Evolutionary conservation across 2,888 invertebrate genomes (phyloP), one percentile per base, ranked within the genome.

Genomic region (Nematopogon swammerdamellus): DNA sequence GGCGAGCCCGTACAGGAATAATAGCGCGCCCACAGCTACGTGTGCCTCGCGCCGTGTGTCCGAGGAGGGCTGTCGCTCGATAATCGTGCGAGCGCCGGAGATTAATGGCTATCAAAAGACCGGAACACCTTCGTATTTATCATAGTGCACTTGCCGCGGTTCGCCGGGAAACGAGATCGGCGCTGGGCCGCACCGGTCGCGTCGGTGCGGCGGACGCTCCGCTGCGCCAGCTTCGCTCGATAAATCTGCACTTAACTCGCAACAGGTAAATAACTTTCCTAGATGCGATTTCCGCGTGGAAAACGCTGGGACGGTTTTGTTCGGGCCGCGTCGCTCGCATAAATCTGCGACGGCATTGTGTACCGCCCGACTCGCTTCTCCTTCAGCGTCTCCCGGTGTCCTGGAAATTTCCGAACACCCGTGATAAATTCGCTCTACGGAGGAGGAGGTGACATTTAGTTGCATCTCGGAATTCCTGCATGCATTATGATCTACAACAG

Each of bases 181-280:
- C 72, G n/a, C 64, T 17, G 19, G 14, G 42, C 19, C 3, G 36
- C 17, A 44, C 48, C 17, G 18, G 20, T 11, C 17, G 20, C 8
- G 61, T 60, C 61, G 62, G 62, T 60, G 59, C 57, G 56, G 59
- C n/a, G n/a, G n/a, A n/a, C 25, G 25, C 25, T 25, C 25, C 25
- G 65, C 67, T 60, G 67, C 66, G 62, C 67, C 67, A 61, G n/a
- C n/a, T n/a, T n/a, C 60, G 56, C 60, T 66, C 74, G 75, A 79
- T 79, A 79, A 79, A 79, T 79, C 76, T 74, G 72, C 76, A 74
- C 74, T 76, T 76, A 76, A 68, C 74, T 74, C 72, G 71, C 76
- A 72, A 76, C 76, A 75, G 77, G 79, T 77, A 79, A 77, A 79
- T 77, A 77, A 79, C 77, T 73, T 14, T 3, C 36, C 36, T 14